These are phyloP conservation scores for Temnothorax ravouxi DNA, from an alignment of 2,888 invertebrate species.

Conservation along the genomic window DNA sequence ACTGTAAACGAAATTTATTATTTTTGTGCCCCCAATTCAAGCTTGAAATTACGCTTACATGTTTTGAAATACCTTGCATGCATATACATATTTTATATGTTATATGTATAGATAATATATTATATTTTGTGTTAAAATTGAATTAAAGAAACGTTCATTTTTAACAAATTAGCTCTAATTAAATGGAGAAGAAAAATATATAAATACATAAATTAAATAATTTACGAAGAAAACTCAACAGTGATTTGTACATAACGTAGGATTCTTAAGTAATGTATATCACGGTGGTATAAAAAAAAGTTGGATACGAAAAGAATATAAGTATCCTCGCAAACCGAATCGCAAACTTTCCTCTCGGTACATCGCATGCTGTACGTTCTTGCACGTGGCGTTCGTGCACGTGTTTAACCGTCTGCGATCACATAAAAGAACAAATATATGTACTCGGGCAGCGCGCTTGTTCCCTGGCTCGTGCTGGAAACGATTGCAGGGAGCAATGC, in stretches of 20 bases:
- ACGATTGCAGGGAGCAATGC: constrained; percentile 1
- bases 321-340: neutral
- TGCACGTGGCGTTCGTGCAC: constrained; percentile 27
- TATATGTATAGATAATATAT: neutral
- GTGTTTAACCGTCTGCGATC: neutral
- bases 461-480: constrained; percentile 14
- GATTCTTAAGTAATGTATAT: neutral
- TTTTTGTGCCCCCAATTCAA: neutral
- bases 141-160: neutral
- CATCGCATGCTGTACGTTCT: neutral
- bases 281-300: neutral
- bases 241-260: neutral
- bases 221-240: neutral
- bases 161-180: neutral
- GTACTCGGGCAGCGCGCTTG: neutral
- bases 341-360: neutral
- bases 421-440: neutral
- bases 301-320: neutral
- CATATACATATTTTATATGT: neutral
- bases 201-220: neutral
- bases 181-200: neutral
- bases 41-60: neutral
- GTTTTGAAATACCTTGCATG: neutral
- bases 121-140: neutral
- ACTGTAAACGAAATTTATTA: neutral